phyloP scores from a whole-genome alignment of 2,797 vertebrate genomes.

The Eutrigla gurnardus region DNA sequence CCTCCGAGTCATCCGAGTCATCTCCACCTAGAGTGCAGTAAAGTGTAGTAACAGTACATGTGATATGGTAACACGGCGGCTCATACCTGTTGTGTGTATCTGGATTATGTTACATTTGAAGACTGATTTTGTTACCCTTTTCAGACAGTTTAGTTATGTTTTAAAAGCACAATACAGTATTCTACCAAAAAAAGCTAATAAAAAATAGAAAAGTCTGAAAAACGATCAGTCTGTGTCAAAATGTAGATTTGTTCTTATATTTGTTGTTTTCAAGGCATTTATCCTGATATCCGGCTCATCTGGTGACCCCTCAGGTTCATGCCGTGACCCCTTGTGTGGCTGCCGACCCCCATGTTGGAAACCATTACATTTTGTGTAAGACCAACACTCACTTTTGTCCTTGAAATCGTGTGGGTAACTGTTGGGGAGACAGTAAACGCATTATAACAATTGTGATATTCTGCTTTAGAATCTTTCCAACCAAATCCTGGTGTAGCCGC shows the following conservation, averaged over 20 bases:
- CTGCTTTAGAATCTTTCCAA: not conserved
- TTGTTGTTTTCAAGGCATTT: not conserved
- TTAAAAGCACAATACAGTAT: not conserved
- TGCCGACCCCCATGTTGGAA: not conserved
- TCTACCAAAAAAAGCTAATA: not conserved
- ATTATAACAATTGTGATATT: slow-evolving; percentile 6
- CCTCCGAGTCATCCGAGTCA: slow-evolving; percentile 86
- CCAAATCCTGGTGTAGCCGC: not conserved
- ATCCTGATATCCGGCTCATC: not conserved
- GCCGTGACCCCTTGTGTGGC: not conserved
- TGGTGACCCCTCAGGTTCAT: not conserved
- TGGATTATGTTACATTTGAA: not conserved
- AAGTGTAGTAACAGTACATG: not conserved
- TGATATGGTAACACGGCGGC: slow-evolving; percentile 13
- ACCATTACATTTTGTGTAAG: not conserved
- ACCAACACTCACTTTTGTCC: slow-evolving; percentile 88
- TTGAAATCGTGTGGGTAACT: slow-evolving; percentile 91
- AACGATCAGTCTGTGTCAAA: not conserved
- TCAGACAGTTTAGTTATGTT: not conserved
- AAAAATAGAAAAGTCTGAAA: not conserved
- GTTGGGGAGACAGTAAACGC: slow-evolving; percentile 69
- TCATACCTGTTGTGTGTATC: not conserved
- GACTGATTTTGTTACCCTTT: not conserved
- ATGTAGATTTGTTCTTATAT: not conserved
- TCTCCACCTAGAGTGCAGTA: slow-evolving; percentile 78